Evolutionary conservation across 2,113 vertebrate species (phyloP).

Genomic region (Siphamia tubifer): DNA sequence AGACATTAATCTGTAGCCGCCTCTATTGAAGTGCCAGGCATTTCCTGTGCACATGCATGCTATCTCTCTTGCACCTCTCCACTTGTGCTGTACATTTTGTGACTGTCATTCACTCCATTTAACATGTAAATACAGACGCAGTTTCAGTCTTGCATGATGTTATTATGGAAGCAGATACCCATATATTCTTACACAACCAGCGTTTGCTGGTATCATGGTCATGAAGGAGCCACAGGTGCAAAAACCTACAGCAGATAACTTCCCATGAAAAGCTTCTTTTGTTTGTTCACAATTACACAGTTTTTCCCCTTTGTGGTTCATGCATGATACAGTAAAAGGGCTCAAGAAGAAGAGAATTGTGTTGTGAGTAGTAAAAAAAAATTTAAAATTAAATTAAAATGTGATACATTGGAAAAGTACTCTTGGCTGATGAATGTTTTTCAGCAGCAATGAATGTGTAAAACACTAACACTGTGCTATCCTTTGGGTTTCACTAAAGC

Average conservation of each 20-base stretch:
- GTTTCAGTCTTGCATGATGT: conserved; percentile 29
- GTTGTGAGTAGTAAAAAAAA: too few relatives aligned
- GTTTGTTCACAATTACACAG: too few relatives aligned
- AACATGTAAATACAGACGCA: conserved; percentile 39
- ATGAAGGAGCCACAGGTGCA: neutral
- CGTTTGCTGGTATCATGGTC: neutral
- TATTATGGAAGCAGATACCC: conserved; percentile 48
- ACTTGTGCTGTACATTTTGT: neutral
- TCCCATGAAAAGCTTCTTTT: too few relatives aligned
- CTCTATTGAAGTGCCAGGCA: neutral
- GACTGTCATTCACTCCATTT: conserved; percentile 15
- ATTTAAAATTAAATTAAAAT: too few relatives aligned
- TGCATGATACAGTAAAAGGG: too few relatives aligned
- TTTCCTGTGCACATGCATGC: neutral
- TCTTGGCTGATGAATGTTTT: too few relatives aligned
- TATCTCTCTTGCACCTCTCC: neutral
- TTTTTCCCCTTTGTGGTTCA: too few relatives aligned
- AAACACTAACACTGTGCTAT: too few relatives aligned
- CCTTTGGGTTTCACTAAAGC: too few relatives aligned
- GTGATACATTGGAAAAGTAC: too few relatives aligned
- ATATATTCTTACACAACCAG: conserved; percentile 12
- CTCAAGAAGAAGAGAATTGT: too few relatives aligned
- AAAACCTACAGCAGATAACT: neutral
- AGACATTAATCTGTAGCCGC: neutral
- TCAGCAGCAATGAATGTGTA: too few relatives aligned